Evolutionary conservation across 2,113 vertebrate genomes (phyloP).

Genomic region (Equus przewalskii): DNA sequence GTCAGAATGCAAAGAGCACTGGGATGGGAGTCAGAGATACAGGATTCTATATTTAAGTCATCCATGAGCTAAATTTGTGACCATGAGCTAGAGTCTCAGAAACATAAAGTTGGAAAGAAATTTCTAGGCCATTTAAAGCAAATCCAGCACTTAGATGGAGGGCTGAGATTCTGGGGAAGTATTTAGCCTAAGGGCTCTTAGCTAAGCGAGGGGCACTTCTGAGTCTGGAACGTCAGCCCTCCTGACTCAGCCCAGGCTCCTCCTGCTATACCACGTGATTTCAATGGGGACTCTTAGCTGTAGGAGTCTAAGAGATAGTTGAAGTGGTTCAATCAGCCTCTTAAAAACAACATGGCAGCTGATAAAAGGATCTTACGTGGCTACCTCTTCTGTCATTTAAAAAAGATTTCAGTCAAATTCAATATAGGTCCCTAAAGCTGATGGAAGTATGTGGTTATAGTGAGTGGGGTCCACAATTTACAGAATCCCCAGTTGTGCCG

Average conservation of each 20-base stretch:
- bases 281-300: neutral
- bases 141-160: neutral
- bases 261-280: neutral
- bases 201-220: too few species aligned
- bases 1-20: neutral
- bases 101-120: neutral
- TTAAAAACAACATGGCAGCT: slow-evolving; percentile 32
- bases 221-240: neutral
- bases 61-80: neutral
- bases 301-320: neutral
- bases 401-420: slow-evolving; percentile 24
- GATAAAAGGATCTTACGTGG: neutral
- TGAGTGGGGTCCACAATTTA: neutral
- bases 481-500: neutral
- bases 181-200: neutral
- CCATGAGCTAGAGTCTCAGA: neutral
- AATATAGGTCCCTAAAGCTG: neutral
- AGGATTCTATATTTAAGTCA: neutral
- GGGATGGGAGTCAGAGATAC: neutral
- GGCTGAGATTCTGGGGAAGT: neutral
- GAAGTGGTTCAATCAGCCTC: neutral
- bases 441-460: neutral
- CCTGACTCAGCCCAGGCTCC: neutral
- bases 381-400: neutral
- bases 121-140: neutral